A percentile compares a stretch with the other conserved stretches of the same genome.
phyloP scores from a whole-genome alignment of 1,140 invertebrate genomes.

The Maconellicoccus hirsutus region DNA sequence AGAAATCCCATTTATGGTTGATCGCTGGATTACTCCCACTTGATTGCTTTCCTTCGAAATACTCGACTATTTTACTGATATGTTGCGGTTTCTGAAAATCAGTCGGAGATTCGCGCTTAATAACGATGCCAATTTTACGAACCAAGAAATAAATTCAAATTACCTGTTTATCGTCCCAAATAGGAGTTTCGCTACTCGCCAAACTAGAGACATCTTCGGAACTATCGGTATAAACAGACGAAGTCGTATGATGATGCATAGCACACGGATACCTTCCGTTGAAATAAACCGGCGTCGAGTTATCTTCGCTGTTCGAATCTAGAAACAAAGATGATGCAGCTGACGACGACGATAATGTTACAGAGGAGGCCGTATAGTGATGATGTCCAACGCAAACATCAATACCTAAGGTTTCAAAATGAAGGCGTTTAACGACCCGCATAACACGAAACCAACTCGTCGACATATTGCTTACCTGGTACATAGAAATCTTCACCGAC shows the following conservation, averaged over 20 bases:
- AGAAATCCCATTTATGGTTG: conserved; percentile 25
- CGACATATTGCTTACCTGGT: conserved; percentile 31
- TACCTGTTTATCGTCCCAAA: conserved; percentile 45
- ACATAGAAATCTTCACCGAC: conserved; percentile 56
- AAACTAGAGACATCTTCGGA: conserved; percentile 72
- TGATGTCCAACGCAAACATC: conserved; percentile 25
- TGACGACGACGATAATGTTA: conserved; percentile 42
- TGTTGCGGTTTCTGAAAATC: conserved; percentile 38
- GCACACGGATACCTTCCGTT: conserved; percentile 24
- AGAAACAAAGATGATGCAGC: conserved; percentile 48
- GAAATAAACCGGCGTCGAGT: conserved; percentile 26
- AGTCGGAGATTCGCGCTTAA: background rate
- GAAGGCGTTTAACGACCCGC: too few species aligned
- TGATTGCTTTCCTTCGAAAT: conserved; percentile 63
- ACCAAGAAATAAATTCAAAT: background rate
- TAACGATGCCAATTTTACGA: background rate
- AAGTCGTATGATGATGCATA: conserved; percentile 37
- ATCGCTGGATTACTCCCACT: conserved; percentile 25
- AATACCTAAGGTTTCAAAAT: conserved; percentile 16
- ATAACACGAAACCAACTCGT: background rate
- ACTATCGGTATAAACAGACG: conserved; percentile 73
- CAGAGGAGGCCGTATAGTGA: conserved; percentile 33
- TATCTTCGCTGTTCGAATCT: conserved; percentile 29
- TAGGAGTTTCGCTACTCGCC: conserved; percentile 54
- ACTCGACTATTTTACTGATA: conserved; percentile 76